A percentile compares a stretch with the other conserved stretches of the same genome.
Conservation (phyloP, 1,140 invertebrate species). For the Tetraneura akinire region DNA sequence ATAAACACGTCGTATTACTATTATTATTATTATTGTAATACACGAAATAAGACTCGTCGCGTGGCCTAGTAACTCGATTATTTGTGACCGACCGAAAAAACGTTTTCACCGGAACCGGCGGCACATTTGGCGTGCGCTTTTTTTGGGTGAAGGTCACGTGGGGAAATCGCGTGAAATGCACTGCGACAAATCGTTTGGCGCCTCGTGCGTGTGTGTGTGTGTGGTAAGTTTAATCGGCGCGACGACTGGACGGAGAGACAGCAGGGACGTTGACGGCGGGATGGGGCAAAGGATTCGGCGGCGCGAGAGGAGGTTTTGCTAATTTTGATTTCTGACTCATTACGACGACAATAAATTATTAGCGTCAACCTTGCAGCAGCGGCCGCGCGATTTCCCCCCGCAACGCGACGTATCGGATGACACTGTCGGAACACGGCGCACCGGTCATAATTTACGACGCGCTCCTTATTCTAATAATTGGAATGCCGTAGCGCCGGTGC, state of each 20-base stretch:
- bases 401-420: not conserved
- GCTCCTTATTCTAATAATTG: slow-evolving; percentile 33
- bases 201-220: not conserved
- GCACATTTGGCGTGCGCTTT: not conserved
- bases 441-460: slow-evolving; percentile 30
- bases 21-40: too few species aligned
- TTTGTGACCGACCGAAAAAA: too few species aligned
- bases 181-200: slow-evolving; percentile 34
- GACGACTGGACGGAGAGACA: not conserved
- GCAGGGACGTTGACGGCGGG: not conserved
- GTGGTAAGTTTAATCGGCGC: not conserved
- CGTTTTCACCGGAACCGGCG: not conserved
- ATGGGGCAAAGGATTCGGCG: too few species aligned
- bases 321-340: slow-evolving; percentile 49
- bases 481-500: not conserved
- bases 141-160: slow-evolving; percentile 34
- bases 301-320: not conserved
- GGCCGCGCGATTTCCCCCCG: not conserved
- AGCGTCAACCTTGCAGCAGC: not conserved
- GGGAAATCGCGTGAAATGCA: slow-evolving; percentile 10
- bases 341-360: slow-evolving; percentile 32
- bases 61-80: too few species aligned
- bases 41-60: too few species aligned
- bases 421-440: slow-evolving; percentile 12
- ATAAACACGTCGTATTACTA: too few species aligned